Base-by-base conservation (phyloP, 2,113 vertebrate species). In the Gavialis gangeticus region DNA sequence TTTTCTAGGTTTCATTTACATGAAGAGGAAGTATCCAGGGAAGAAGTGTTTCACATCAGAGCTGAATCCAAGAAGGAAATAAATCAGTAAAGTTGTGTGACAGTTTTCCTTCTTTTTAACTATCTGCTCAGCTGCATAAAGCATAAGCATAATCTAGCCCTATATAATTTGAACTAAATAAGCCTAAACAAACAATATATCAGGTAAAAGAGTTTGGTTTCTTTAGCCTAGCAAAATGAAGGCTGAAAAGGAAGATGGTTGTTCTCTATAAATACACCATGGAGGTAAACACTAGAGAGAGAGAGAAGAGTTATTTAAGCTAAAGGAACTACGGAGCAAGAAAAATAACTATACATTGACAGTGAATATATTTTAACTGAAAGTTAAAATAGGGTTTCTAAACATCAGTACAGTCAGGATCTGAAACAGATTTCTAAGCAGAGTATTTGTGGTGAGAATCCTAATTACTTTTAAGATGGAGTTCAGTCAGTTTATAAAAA, bases 11-110 rank as follows among this genome's bases (percentile, higher is more conserved):
- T 46, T 46, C 46, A 9, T 46, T 46, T 46, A 46, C 46, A 9
- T 7, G 9, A 46, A 46, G 46, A 62, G 14, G 8, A 30, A 69
- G 9, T 34, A 69, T 18, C n/a, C 11, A 80, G 7, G 4, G 34
- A 73, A 73, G 77, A 73, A 4, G 13, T 63, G 80, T 19, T 5
- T 12, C 12, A 64, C 55, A 12, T 81, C 24, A 3, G 7, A 15
- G n/a, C 16, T 46, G 34, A 78, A 4, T 19, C 73, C 62, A 63
- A 69, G 28, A 78, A 19, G 17, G 79, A 82, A 71, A 86, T 66
- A 21, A 59, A 37, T 1, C 8, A 77, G 1, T 1, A 0, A 2
- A 9, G 10, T 15, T 79, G 14, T 6, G 1, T 1, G 12, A 66
- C 8, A 6, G 3, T 77, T 13, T 91, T 67, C 15, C 9, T 34